phyloP scores from a whole-genome alignment of 2,113 vertebrate species.

The Dipodomys ordii region DNA sequence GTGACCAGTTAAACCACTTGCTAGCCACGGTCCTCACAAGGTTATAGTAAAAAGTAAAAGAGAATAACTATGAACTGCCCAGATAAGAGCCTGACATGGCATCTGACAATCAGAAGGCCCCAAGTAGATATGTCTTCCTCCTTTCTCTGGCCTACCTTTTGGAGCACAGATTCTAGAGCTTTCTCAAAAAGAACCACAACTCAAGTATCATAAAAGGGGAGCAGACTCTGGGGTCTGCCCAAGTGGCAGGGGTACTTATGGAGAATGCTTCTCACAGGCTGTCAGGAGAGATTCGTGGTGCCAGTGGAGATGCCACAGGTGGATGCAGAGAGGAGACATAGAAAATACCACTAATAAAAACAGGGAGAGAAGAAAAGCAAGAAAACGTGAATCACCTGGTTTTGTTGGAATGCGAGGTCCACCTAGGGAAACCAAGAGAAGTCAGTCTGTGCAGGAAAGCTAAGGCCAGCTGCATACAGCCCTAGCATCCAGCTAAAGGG shows the following conservation, averaged over 20 bases:
- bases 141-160: background rate
- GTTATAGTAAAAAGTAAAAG: background rate
- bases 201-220: background rate
- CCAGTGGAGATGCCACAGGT: conserved; percentile 54
- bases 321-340: background rate
- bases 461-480: background rate
- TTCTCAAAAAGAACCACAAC: background rate
- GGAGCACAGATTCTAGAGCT: background rate
- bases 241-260: background rate
- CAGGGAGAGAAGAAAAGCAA: background rate
- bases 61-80: background rate
- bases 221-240: fast-evolving
- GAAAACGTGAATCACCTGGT: conserved; percentile 24
- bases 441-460: background rate
- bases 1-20: background rate
- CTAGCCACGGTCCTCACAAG: background rate
- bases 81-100: background rate
- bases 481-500: background rate
- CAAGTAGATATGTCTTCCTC: background rate
- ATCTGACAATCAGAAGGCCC: background rate
- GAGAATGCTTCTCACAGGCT: background rate
- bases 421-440: background rate
- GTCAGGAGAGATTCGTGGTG: background rate
- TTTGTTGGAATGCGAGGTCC: background rate
- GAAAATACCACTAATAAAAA: background rate